Percentiles rank a stretch among this genome's conserved stretches.
These are phyloP conservation scores for Cardiocondyla obscurior DNA, from an alignment of 1,140 invertebrate genomes.

Conservation along the genomic window DNA sequence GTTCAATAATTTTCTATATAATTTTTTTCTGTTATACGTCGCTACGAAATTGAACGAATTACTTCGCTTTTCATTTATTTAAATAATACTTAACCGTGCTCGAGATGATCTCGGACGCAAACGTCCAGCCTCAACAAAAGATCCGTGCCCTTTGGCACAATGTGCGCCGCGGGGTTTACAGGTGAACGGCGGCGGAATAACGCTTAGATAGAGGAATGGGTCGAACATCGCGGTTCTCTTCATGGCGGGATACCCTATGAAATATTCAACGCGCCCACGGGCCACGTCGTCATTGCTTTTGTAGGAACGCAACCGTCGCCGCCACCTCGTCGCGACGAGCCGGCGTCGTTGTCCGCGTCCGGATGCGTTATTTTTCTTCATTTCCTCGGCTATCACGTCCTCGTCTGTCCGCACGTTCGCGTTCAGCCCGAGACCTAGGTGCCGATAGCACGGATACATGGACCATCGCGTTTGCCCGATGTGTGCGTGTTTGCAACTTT, in stretches of 20 bases:
- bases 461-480: neutral
- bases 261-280: constrained; percentile 77
- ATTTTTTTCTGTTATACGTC: too few species aligned
- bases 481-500: neutral
- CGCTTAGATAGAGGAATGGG: constrained; percentile 15
- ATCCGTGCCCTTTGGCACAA: neutral
- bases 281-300: constrained; percentile 72
- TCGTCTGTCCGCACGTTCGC: neutral
- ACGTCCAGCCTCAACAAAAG: neutral
- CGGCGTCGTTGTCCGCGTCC: constrained; percentile 64
- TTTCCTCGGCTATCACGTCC: constrained; percentile 47
- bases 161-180: constrained; percentile 1
- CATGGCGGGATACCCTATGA: constrained; percentile 73
- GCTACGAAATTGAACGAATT: too few species aligned
- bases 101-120: neutral
- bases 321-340: constrained; percentile 12
- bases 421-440: constrained; percentile 12
- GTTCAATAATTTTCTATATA: too few species aligned
- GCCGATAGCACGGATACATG: neutral
- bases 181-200: neutral
- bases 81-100: too few species aligned
- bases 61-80: too few species aligned
- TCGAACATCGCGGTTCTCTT: constrained; percentile 67
- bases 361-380: constrained; percentile 74
- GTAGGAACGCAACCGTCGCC: constrained; percentile 40